Percentiles rank a stretch among this genome's conserved stretches.
Conservation (phyloP, 2,888 invertebrate genomes). For the Mythimna pallens region DNA sequence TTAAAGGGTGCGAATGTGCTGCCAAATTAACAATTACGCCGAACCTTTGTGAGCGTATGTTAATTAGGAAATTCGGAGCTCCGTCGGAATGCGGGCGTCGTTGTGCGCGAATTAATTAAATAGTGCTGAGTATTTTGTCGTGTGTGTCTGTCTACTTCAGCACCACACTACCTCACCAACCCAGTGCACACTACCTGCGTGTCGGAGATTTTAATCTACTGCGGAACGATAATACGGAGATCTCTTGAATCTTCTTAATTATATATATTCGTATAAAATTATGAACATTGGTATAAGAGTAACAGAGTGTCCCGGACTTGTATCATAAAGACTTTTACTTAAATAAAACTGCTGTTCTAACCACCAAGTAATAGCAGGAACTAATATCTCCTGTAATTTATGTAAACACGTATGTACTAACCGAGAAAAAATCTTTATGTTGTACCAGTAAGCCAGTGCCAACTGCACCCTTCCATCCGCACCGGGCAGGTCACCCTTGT, state of each 20-base stretch:
- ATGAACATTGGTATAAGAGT: background rate
- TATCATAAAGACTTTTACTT: no score
- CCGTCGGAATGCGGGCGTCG: slow-evolving; percentile 59
- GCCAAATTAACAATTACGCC: slow-evolving; percentile 89
- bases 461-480: background rate
- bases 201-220: slow-evolving; percentile 54
- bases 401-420: background rate
- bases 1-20: slow-evolving; percentile 85
- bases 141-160: slow-evolving; percentile 23
- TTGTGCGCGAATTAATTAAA: slow-evolving; percentile 65
- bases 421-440: background rate
- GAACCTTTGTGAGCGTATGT: slow-evolving; percentile 82
- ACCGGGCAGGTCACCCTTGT: background rate
- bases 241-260: background rate
- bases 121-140: slow-evolving; percentile 57
- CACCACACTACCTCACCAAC: slow-evolving; percentile 37
- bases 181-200: slow-evolving; percentile 42
- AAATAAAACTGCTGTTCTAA: background rate
- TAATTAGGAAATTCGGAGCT: slow-evolving; percentile 85
- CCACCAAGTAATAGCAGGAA: background rate
- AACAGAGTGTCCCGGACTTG: background rate
- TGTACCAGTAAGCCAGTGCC: background rate
- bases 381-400: background rate
- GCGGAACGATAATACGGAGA: slow-evolving; percentile 21
- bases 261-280: background rate